Base-by-base conservation (phyloP, 2,888 invertebrate genomes). In the Polyommatus iphigenia region DNA sequence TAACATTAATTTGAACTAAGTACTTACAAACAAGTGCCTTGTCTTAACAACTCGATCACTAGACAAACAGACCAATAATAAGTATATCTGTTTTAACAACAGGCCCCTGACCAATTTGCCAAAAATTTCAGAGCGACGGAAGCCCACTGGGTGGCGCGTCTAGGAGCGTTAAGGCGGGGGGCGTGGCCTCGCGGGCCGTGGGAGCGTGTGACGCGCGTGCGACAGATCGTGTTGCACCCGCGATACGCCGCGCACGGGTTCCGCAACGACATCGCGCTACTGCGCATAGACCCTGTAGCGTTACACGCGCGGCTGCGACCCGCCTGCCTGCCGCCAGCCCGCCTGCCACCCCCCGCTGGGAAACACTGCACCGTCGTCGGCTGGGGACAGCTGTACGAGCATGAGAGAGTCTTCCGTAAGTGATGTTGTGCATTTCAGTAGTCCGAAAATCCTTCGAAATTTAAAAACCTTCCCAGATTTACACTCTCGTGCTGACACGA, bases 321-420 rank as follows among this genome's bases (percentile, higher is more conserved):
- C 46, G 93, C 93, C 36, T 94, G 94, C 80, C 85, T 94, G 78
- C 97, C 97, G 10, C 93, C 94, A n/a, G 86, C 94, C 5, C 91
- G 94, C n/a, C 89, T 93, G 18, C 92, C 93, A 72, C 95, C 96
- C 0, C 94, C 94, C 41, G 95, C 96, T 81, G 96, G 96, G 0
- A 94, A 95, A 1, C 94, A 95, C 81, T 97, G 97, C 87, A 97
- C 97, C 0, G 96, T 97, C 24, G 95, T 97, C 18, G 97, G 97
- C 6, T 97, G 97, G 97, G 97, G 97, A 46, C 97, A 97, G 85
- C 93, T 97, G 0, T 96, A 96, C 84, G 97, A 97, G 90, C 96
- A 96, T 80, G 97, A 97, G 78, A 93, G 97, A 80, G 96, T 97
- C 78, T 97, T 97, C 87, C 97, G 97, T 97, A 91, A 96, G 97